Evolutionary conservation across 2,113 vertebrate species (phyloP).

Genomic region (Mixornis gularis): DNA sequence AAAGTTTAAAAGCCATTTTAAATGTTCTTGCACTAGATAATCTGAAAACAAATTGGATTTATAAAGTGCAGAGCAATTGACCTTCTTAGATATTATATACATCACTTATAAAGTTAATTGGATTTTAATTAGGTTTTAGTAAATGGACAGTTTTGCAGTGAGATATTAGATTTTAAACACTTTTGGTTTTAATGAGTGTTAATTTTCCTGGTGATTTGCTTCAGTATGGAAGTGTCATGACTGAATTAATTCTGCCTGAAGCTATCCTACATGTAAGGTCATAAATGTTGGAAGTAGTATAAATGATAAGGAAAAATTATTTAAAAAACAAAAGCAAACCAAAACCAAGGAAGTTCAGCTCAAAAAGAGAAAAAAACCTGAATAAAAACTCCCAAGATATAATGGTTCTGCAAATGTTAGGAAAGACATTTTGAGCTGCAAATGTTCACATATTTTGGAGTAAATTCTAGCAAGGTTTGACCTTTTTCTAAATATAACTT

Average conservation of each 20-base stretch:
- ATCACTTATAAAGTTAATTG: conserved; percentile 16
- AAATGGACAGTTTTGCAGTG: not conserved
- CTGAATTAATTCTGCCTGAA: conserved; percentile 20
- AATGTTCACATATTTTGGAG: not conserved
- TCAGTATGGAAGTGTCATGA: not conserved
- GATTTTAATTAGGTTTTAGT: not conserved
- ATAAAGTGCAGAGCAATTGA: conserved; percentile 23
- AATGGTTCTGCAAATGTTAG: not conserved
- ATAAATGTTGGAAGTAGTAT: not conserved
- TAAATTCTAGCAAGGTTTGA: not conserved
- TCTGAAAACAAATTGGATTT: conserved; percentile 10
- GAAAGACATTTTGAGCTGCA: not conserved
- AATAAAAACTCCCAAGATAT: not conserved
- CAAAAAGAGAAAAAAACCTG: not conserved
- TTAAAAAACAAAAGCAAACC: not conserved
- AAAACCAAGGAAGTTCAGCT: accelerated
- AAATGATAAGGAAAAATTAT: not conserved
- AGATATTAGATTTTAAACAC: conserved; percentile 10
- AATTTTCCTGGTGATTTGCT: conserved; percentile 20
- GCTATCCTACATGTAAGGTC: not conserved
- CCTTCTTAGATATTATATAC: conserved; percentile 4
- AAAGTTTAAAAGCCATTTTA: not conserved
- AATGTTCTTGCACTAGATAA: not conserved
- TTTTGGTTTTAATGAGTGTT: conserved; percentile 23
- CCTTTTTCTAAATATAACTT: not conserved